Percentiles rank a stretch among this genome's conserved stretches.
phyloP scores from a whole-genome alignment of 2,888 invertebrate genomes.

The Dorcus parallelipipedus region DNA sequence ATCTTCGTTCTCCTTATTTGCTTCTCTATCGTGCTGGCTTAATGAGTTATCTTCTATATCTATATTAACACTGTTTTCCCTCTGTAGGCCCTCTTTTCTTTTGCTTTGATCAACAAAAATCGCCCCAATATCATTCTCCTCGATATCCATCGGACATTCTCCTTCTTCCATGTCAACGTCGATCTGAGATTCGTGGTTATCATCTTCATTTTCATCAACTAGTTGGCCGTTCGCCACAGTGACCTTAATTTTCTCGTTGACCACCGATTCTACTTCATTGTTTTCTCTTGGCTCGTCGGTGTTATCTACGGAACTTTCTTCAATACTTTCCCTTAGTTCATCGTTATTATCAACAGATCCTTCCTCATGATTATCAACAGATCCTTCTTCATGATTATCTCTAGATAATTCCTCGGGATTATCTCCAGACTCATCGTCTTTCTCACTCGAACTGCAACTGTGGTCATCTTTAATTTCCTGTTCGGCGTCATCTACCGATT shows the following conservation, averaged over 20 bases:
- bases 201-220: slow-evolving; percentile 17
- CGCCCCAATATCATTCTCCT: slow-evolving; percentile 24
- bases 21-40: slow-evolving; percentile 14
- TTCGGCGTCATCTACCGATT: slow-evolving; percentile 15
- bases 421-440: slow-evolving; percentile 38
- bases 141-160: slow-evolving; percentile 33
- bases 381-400: slow-evolving; percentile 37
- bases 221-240: not conserved
- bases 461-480: slow-evolving; percentile 20
- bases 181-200: slow-evolving; percentile 12
- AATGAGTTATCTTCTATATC: slow-evolving; percentile 4
- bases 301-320: slow-evolving; percentile 8
- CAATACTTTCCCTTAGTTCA: slow-evolving; percentile 20
- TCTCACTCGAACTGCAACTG: slow-evolving; percentile 21
- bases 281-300: not conserved
- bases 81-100: not conserved
- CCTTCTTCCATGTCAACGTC: slow-evolving; percentile 16
- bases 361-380: slow-evolving; percentile 37
- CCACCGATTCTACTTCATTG: not conserved
- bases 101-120: slow-evolving; percentile 8
- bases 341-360: slow-evolving; percentile 46
- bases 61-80: slow-evolving; percentile 5
- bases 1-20: slow-evolving; percentile 5
- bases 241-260: slow-evolving; percentile 33
- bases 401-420: slow-evolving; percentile 46